A percentile compares a stretch with the other conserved stretches of the same genome.
phyloP scores from a whole-genome alignment of 2,797 vertebrate species.

The Aldrovandia affinis region DNA sequence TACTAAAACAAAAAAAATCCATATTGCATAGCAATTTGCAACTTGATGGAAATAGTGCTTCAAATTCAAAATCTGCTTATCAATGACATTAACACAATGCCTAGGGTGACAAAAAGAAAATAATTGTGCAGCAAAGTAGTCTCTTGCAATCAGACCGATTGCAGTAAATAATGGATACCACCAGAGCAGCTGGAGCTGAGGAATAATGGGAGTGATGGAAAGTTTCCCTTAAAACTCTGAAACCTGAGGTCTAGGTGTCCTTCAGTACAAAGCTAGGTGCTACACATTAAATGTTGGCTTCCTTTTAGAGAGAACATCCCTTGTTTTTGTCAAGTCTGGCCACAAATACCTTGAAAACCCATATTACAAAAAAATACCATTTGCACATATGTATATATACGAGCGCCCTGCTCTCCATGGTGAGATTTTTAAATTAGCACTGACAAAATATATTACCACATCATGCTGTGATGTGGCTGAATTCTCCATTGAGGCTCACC shows the following conservation, averaged over 20 bases:
- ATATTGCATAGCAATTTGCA: conserved; percentile 46
- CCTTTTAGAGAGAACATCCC: conserved; percentile 49
- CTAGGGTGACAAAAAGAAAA: conserved; percentile 49
- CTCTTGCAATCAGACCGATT: conserved; percentile 46
- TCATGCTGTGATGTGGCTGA: background rate
- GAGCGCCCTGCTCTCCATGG: background rate
- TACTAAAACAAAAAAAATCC: too few species aligned
- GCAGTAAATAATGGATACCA: conserved; percentile 33
- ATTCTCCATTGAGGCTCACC: background rate
- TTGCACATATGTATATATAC: background rate
- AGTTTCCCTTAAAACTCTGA: conserved; percentile 61
- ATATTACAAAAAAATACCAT: background rate
- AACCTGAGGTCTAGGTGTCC: conserved; percentile 73
- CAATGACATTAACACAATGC: conserved; percentile 45
- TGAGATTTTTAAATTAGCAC: background rate
- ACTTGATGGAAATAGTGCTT: conserved; percentile 36
- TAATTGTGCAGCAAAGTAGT: conserved; percentile 47
- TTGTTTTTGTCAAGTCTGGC: conserved; percentile 46
- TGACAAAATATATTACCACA: too few species aligned
- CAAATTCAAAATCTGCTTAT: conserved; percentile 30
- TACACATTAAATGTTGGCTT: conserved; percentile 58
- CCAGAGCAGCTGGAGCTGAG: conserved; percentile 17
- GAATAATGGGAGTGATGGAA: conserved; percentile 50
- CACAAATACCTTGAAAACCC: conserved; percentile 19
- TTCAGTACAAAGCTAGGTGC: conserved; percentile 60